These are phyloP conservation scores for Capromys pilorides DNA, from an alignment of 2,797 vertebrate genomes.

Conservation along the genomic window DNA sequence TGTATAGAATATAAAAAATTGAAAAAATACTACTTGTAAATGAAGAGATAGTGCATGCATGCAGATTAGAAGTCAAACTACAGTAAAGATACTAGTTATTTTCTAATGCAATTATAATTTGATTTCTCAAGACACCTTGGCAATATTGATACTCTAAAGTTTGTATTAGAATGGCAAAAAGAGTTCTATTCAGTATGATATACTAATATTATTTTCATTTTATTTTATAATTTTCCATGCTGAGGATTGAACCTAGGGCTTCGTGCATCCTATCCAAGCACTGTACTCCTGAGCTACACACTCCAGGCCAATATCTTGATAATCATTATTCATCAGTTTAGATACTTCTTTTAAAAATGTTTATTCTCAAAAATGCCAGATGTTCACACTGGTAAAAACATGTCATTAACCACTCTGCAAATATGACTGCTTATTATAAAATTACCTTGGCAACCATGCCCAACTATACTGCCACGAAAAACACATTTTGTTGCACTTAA, in stretches of 20 bases:
- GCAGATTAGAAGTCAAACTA: background rate
- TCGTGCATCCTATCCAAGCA: background rate
- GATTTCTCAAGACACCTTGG: background rate
- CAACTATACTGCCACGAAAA: background rate
- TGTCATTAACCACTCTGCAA: background rate
- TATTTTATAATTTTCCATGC: background rate
- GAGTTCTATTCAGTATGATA: background rate
- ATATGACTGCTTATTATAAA: background rate
- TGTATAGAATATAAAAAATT: background rate
- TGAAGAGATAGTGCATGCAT: background rate
- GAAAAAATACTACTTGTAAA: background rate
- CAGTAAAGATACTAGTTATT: background rate
- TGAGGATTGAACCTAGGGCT: background rate
- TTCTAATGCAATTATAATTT: background rate
- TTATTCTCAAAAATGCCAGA: background rate
- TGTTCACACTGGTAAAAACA: conserved; percentile 8
- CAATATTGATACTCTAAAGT: background rate
- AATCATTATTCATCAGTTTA: background rate
- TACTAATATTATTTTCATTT: background rate
- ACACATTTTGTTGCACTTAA: background rate
- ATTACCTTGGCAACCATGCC: conserved; percentile 8
- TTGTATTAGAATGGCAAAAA: background rate
- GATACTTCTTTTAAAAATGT: conserved; percentile 11
- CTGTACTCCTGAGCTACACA: background rate
- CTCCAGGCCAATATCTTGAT: background rate